Evolutionary conservation across 1,140 invertebrate species (phyloP).

Genomic region (Polypedilum vanderplanki): DNA sequence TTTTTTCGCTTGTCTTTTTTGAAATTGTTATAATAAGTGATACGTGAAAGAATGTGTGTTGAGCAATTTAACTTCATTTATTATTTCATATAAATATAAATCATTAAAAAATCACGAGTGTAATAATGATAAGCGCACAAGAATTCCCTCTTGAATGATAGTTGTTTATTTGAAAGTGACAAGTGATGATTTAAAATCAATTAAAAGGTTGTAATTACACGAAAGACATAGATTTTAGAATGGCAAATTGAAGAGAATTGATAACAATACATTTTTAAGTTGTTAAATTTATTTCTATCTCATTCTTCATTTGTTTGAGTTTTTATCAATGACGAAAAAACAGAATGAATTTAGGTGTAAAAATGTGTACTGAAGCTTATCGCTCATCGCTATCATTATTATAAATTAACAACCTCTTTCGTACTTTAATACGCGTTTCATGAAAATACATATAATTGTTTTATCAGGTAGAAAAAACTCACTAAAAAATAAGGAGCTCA

Average conservation of each 20-base stretch:
- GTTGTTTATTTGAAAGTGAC: background rate
- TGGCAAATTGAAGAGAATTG: no score
- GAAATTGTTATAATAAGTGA: background rate
- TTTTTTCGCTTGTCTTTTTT: slow-evolving; percentile 1
- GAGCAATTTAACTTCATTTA: background rate
- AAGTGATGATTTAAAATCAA: background rate
- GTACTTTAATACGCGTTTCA: slow-evolving; percentile 30
- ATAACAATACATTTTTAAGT: no score
- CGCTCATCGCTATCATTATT: no score
- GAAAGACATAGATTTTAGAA: background rate
- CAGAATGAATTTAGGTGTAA: no score
- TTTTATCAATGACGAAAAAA: no score
- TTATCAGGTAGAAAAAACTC: slow-evolving; percentile 24
- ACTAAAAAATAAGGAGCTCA: background rate
- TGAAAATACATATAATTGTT: slow-evolving; percentile 42
- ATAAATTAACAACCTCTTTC: background rate
- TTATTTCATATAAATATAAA: background rate
- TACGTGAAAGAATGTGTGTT: slow-evolving; percentile 26
- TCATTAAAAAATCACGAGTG: background rate
- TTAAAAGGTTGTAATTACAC: background rate
- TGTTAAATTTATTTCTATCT: no score
- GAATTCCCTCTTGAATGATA: background rate
- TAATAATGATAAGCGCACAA: background rate
- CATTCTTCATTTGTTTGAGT: background rate
- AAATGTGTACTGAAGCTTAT: no score